Base-by-base conservation (phyloP, 2,888 invertebrate species). In the Yponomeuta cagnagella region DNA sequence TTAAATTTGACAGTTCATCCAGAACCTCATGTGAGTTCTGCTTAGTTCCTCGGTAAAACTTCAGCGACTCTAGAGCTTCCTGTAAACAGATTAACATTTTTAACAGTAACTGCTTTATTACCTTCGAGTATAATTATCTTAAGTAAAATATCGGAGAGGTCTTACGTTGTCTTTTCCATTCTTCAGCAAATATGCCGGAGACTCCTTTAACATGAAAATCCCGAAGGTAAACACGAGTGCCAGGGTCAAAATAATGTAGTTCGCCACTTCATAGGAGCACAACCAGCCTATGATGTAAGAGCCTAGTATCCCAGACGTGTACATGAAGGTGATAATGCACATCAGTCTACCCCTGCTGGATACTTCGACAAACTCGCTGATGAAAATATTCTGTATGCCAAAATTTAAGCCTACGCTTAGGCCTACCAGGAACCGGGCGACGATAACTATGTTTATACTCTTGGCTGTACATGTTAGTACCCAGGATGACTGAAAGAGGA, bases 261-360 rank as follows among this genome's bases (percentile, higher is more conserved):
- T 71, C 15, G 43, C n/a, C 30, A 31, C n/a, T 1, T 71, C 6
- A 58, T 70, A 70, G n/a, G 65, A 65, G 48, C 31, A 70, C 48
- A 70, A 8, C 70, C 70, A 70, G 2, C 70, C 69, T 10, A 70
- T 65, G 9, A 70, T 48, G 37, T 70, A 70, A 6, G 70, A 70
- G 10, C 10, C 48, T 0, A 70, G 43, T 2, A 70, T 48, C 2
- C 70, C 70, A 2, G 10, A 30, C 2, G 65, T 10, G 31, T 70
- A 70, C 15, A 10, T 43, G 30, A 70, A 70, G 10, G 15, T 9
- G 5, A 48, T 12, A 15, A 70, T 6, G 30, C 48, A 48, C 8
- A 65, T 70, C 30, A 70, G 48, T 2, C 10, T 48, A 10, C 70
- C 70, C 6, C 64, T 43, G 23, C 9, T 8, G 23, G 30, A 23